Evolutionary conservation across 2,888 invertebrate genomes (phyloP).

Genomic region (Eupithecia subumbrata): DNA sequence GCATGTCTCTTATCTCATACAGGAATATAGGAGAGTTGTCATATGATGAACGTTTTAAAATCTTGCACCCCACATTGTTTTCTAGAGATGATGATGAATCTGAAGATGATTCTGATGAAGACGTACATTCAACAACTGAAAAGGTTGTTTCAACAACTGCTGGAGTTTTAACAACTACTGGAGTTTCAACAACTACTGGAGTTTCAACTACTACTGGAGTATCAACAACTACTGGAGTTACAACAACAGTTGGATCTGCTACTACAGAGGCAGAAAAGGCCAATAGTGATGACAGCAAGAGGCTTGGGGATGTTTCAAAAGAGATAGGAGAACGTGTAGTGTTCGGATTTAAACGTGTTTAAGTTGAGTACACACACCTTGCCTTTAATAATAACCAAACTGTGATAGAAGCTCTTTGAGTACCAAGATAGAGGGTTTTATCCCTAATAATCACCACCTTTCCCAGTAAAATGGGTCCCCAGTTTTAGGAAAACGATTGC

Average conservation of each 20-base stretch:
- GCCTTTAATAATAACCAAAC: neutral
- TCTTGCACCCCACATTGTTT: constrained; percentile 6
- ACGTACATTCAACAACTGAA: neutral
- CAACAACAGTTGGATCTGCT: neutral
- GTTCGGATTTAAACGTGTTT: constrained; percentile 22
- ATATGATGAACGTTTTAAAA: constrained; percentile 3
- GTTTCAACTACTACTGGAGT: neutral
- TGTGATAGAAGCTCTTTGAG: neutral
- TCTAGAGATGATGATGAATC: neutral
- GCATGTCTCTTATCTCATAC: neutral
- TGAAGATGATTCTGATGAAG: neutral
- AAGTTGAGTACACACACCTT: neutral
- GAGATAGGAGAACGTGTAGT: constrained; percentile 32
- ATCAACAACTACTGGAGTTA: neutral
- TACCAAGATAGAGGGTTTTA: neutral
- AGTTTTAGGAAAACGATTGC: neutral
- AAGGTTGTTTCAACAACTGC: neutral
- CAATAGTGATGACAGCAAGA: neutral
- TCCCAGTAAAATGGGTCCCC: neutral
- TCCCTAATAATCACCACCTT: neutral
- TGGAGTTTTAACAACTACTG: neutral
- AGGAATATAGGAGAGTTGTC: neutral
- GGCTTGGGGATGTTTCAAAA: constrained; percentile 22
- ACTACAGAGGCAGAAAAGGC: neutral
- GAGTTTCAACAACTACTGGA: neutral